phyloP scores from a whole-genome alignment of 2,797 vertebrate genomes.

The Chromis chromis region DNA sequence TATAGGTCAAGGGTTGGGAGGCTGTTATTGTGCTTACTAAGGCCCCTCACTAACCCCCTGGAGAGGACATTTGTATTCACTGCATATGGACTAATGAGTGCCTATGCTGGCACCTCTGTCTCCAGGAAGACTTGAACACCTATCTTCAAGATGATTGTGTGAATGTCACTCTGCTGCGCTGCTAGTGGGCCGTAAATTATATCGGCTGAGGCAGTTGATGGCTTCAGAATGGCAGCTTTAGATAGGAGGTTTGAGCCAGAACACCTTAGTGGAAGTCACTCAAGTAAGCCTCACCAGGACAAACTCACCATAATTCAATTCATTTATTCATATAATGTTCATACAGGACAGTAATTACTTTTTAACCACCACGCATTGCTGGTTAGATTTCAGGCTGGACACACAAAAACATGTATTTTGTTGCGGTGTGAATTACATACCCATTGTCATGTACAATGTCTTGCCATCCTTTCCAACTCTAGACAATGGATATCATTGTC shows the following conservation, averaged over 20 bases:
- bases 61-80: conserved; percentile 71
- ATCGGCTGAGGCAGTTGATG: conserved; percentile 31
- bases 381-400: conserved; percentile 23
- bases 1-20: conserved; percentile 58
- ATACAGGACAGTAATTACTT: not conserved
- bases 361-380: not conserved
- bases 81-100: conserved; percentile 64
- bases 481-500: conserved; percentile 40
- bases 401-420: not conserved
- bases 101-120: conserved; percentile 57
- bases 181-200: conserved; percentile 66
- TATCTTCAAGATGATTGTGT: conserved; percentile 61
- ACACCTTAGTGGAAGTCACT: conserved; percentile 38
- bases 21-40: conserved; percentile 54
- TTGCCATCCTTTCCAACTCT: conserved; percentile 6
- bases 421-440: not conserved
- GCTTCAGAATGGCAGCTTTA: conserved; percentile 37
- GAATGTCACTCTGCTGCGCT: conserved; percentile 54
- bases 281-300: conserved; percentile 49
- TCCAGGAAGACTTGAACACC: conserved; percentile 73
- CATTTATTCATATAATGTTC: conserved; percentile 55
- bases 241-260: conserved; percentile 17
- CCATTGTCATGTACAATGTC: conserved; percentile 2
- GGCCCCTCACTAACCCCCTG: conserved; percentile 22
- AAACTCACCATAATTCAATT: conserved; percentile 51